These are phyloP conservation scores for Corydoras maculifer DNA, from an alignment of 2,113 vertebrate species.

Conservation along the genomic window DNA sequence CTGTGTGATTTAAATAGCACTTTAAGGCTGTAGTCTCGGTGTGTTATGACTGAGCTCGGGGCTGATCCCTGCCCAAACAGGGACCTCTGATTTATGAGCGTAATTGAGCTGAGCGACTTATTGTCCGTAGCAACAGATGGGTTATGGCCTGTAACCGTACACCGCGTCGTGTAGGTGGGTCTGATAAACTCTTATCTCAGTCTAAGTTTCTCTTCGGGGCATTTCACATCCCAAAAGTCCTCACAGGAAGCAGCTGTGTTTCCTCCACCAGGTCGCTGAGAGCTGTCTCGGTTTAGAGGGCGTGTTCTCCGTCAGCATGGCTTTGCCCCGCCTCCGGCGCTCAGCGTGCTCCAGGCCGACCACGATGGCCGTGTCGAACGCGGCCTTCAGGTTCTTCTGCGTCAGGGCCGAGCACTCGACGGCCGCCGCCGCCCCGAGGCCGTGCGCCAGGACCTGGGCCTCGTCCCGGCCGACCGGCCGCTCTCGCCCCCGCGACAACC, in stretches of 20 bases:
- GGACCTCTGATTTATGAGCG: too few species aligned
- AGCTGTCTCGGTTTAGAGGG: constrained; percentile 64
- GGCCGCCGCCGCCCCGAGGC: constrained; percentile 71
- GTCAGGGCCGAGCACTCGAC: constrained; percentile 84
- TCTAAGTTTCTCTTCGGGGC: too few species aligned
- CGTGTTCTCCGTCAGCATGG: constrained; percentile 60
- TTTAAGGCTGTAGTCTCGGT: too few species aligned
- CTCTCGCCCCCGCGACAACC: constrained; percentile 75
- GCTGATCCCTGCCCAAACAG: too few species aligned
- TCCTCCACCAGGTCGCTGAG: constrained; percentile 70
- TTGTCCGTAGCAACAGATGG: too few species aligned
- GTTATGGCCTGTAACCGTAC: too few species aligned
- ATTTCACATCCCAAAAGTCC: too few species aligned
- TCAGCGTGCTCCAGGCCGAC: constrained; percentile 63
- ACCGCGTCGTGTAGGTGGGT: too few species aligned
- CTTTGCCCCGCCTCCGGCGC: constrained; percentile 54
- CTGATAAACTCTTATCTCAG: too few species aligned
- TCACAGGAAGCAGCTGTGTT: constrained; percentile 57
- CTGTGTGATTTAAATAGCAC: too few species aligned
- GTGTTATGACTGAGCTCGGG: too few species aligned
- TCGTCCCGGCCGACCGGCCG: constrained; percentile 73
- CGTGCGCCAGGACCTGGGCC: constrained; percentile 68
- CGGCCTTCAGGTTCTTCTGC: constrained; percentile 91
- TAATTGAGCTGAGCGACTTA: too few species aligned
- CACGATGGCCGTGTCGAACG: constrained; percentile 81